Evolutionary conservation across 2,888 invertebrate species (phyloP), one percentile per base, ranked within the genome.

Genomic region (Macropis europaea): DNA sequence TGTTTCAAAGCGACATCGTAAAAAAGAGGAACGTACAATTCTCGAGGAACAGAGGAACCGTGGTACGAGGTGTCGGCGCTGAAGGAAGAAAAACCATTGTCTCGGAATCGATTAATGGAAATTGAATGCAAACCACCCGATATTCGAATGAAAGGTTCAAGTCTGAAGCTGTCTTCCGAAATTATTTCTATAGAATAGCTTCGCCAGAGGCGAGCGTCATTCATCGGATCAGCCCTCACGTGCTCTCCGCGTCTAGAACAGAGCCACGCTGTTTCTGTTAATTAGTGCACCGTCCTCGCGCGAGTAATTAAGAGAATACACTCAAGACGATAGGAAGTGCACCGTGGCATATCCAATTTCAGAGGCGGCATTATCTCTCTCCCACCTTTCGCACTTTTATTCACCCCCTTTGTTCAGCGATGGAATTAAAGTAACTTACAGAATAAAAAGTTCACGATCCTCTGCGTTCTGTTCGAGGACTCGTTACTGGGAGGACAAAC

Each of bases 141-240:
- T n/a, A 3, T 24, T 17, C 24, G 5, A 63, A 38, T 11, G 9
- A 19, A 2, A 26, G 11, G 19, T 7, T 19, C 9, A 6, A 32
- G 4, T 24, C 13, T 17, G n/a, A 7, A 7, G 6, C 45, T 13
- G 28, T 15, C 24, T 40, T 45, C 54, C 66, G 63, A 67, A 72
- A 75, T 75, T 73, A 78, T 75, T 78, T 75, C 62, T 61, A 75
- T 72, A 75, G 72, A 75, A 74, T 77, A 77, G 73, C 77, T 70
- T 74, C 66, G 63, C 54, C 67, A 43, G 68, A 70, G 70, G 61
- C 56, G 62, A 64, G 68, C 32, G 52, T 72, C 69, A 75, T 75
- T 78, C 78, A 72, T 75, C 53, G 69, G 56, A 66, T 72, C 74
- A 72, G 45, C 64, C 59, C 64, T 63, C 68, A 59, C 69, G 71